These are phyloP conservation scores for Drosophila lacertosa DNA, from an alignment of 1,140 invertebrate genomes.

Conservation along the genomic window DNA sequence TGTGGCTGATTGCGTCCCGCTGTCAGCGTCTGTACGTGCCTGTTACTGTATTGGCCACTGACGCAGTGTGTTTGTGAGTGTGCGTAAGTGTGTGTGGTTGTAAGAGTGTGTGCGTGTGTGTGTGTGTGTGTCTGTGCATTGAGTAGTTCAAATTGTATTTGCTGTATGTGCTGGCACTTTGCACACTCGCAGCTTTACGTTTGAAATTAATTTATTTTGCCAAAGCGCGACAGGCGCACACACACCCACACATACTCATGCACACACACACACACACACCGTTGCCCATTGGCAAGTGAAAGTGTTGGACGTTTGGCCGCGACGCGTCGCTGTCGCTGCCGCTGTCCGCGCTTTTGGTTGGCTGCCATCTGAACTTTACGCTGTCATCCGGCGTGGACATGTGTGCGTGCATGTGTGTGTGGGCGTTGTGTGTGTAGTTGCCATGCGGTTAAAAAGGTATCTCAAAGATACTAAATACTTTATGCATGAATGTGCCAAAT, in stretches of 20 bases:
- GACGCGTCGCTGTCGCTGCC: conserved; percentile 11
- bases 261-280: conserved; percentile 8
- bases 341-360: conserved; percentile 78
- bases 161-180: conserved; percentile 48
- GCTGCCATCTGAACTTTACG: conserved; percentile 70
- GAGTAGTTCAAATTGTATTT: conserved; percentile 72
- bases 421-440: conserved; percentile 70
- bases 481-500: conserved; percentile 82
- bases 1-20: background rate
- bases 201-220: conserved; percentile 79
- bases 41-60: conserved; percentile 33
- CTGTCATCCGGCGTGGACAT: conserved; percentile 30
- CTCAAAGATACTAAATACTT: conserved; percentile 82
- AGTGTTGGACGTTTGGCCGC: conserved; percentile 64
- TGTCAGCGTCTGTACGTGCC: background rate
- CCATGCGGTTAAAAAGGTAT: conserved; percentile 80
- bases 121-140: conserved; percentile 25
- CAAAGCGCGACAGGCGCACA: conserved; percentile 36
- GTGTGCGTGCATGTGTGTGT: conserved; percentile 21
- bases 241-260: conserved; percentile 11
- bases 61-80: conserved; percentile 26
- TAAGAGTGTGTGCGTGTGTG: conserved; percentile 8
- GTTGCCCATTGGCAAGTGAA: conserved; percentile 58
- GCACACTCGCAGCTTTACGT: conserved; percentile 54
- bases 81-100: conserved; percentile 12